Evolutionary conservation across 2,113 vertebrate species (phyloP), one percentile per base, ranked within the genome.

Genomic region (Jaculus jaculus): DNA sequence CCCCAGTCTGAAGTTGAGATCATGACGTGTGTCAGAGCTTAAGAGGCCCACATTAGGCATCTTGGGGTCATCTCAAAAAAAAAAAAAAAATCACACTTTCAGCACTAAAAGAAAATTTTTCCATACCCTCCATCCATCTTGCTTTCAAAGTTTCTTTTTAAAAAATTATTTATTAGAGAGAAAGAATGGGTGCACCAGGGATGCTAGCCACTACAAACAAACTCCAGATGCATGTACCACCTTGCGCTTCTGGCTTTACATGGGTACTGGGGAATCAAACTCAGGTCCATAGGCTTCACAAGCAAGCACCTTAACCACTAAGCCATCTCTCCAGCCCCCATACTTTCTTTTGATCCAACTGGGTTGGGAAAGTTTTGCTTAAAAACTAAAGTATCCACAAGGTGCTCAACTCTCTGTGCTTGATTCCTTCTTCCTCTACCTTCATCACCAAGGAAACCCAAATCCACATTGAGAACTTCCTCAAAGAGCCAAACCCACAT

Each of bases 31-130:
- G 7, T 91, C 21, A 84, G 37, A 79, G 24, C 5, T 80, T 91
- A 84, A 75, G 11, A 83, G 71, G 42, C 17, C 7, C 24, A 54
- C 3, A 79, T 1, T 79, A 63, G n/a, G 58, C 21, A 66, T 71
- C 23, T 83, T 39, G 8, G 77, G 20, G 5, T 91, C 24, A 47
- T 58, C 80, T 88, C 66, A 92, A 58, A 86, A 94, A 89, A 75
- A 9, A 37, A 51, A 58, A 86, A 94, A 89, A 75, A 9, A 37
- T 39, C 73, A 81, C 37, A 42, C 69, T 61, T 71, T 47, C 58
- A 30, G 37, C 9, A 85, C 12, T 42, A 75, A 85, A 9, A 51
- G 65, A 84, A 71, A 92, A 85, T 15, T 47, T 72, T 92, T 72
- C 72, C 30, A 58, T 60, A 24, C 7, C 13, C 5, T 65, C 23